A percentile compares a stretch with the other conserved stretches of the same genome.
These are phyloP conservation scores for Holothuria scabra DNA, from an alignment of 53 echinoderm and acorn worm genomes.

Conservation along the genomic window DNA sequence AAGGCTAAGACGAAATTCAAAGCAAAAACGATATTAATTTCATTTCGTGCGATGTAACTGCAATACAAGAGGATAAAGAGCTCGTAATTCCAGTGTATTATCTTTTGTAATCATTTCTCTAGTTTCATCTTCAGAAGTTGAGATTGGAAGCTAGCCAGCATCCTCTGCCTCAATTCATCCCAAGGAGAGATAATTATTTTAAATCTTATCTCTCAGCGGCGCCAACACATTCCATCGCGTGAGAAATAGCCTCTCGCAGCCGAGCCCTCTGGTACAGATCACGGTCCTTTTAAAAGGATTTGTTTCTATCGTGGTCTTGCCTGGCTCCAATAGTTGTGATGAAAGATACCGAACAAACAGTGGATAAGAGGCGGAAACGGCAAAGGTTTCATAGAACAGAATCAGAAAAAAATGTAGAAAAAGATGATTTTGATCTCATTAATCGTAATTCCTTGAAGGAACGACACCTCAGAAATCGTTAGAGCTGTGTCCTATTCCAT, in stretches of 20 bases:
- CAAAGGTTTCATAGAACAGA: neutral
- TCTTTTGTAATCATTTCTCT: too few species aligned
- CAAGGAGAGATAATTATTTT: constrained; percentile 39
- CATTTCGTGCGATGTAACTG: too few species aligned
- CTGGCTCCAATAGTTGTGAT: neutral
- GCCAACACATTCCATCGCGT: constrained; percentile 32
- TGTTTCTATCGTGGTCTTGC: constrained; percentile 6
- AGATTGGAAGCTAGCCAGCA: neutral
- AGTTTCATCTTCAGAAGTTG: too few species aligned
- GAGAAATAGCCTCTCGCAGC: constrained; percentile 30
- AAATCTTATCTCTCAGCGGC: constrained; percentile 32
- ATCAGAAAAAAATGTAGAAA: neutral
- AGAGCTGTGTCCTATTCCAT: too few species aligned
- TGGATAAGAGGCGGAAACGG: constrained; percentile 9
- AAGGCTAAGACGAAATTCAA: too few species aligned
- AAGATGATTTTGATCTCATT: constrained; percentile 27
- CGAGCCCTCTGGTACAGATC: constrained; percentile 35
- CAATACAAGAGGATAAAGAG: too few species aligned
- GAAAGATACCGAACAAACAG: constrained; percentile 30
- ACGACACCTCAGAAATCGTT: constrained; percentile 1
- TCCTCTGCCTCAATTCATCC: constrained; percentile 26
- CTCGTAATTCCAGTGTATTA: too few species aligned
- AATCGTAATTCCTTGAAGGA: constrained; percentile 24
- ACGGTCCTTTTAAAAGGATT: constrained; percentile 47
- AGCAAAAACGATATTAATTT: too few species aligned